A percentile compares a stretch with the other conserved stretches of the same genome.
Evolutionary conservation across 2,888 invertebrate species (phyloP).

Genomic region (Dynastes maya): DNA sequence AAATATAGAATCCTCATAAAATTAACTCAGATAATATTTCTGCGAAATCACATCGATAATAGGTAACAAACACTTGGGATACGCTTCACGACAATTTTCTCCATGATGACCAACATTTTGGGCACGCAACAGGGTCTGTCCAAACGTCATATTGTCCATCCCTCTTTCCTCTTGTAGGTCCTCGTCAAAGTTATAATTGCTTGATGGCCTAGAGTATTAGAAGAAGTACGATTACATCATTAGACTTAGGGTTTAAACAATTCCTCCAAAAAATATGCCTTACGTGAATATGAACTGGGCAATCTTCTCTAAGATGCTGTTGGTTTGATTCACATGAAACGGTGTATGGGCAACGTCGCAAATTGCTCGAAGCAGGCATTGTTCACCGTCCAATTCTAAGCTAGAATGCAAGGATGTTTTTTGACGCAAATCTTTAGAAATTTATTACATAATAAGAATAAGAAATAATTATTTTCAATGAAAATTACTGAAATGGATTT

Average conservation of each 20-base stretch:
- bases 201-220: conserved; percentile 23
- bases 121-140: conserved; percentile 57
- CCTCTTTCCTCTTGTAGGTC: conserved; percentile 31
- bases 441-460: no score
- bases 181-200: conserved; percentile 28
- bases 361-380: conserved; percentile 63
- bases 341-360: conserved; percentile 66
- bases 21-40: conserved; percentile 16
- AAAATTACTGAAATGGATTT: no score
- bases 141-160: conserved; percentile 51
- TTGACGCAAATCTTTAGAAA: no score
- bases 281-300: conserved; percentile 67
- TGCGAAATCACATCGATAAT: conserved; percentile 60
- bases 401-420: conserved; percentile 55
- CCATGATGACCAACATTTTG: conserved; percentile 58
- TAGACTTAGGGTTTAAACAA: background rate
- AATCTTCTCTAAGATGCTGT: conserved; percentile 68
- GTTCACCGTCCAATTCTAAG: conserved; percentile 63
- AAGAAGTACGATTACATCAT: background rate
- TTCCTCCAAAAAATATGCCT: conserved; percentile 46
- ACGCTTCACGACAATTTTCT: conserved; percentile 58
- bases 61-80: conserved; percentile 60
- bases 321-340: conserved; percentile 63
- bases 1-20: background rate
- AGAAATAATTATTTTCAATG: no score